A percentile compares a stretch with the other conserved stretches of the same genome.
These are phyloP conservation scores for Ataeniobius toweri DNA, from an alignment of 2,797 vertebrate genomes.

Conservation along the genomic window DNA sequence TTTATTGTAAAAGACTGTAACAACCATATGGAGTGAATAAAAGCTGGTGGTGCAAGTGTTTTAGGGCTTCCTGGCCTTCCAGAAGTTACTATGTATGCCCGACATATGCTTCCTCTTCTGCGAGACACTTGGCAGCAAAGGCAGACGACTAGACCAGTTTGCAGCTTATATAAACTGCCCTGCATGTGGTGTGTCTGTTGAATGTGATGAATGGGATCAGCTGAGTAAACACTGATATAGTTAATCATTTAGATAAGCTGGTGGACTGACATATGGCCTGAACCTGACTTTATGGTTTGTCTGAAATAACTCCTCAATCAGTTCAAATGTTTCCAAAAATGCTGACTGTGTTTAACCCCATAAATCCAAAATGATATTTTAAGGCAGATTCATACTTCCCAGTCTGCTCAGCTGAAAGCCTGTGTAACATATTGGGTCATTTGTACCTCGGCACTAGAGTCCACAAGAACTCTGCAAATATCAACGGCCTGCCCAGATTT, in stretches of 20 bases:
- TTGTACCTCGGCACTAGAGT: not conserved
- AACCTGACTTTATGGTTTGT: not conserved
- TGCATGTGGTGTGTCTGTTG: not conserved
- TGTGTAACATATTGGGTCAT: not conserved
- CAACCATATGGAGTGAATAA: constrained; percentile 4
- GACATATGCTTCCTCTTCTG: not conserved
- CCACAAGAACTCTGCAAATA: not conserved
- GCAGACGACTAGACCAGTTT: not conserved
- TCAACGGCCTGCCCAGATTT: not conserved
- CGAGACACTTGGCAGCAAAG: not conserved
- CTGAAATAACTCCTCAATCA: not conserved
- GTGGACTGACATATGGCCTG: not conserved
- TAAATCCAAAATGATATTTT: not conserved
- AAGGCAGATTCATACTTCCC: not conserved
- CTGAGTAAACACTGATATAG: not conserved
- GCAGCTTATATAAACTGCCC: not conserved
- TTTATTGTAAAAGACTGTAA: not conserved
- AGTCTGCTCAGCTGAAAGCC: not conserved
- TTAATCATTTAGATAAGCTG: not conserved
- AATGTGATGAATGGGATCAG: not conserved
- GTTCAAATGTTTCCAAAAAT: not conserved
- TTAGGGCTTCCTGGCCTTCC: not conserved
- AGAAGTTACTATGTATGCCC: not conserved
- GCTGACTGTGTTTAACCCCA: not conserved
- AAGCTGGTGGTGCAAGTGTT: not conserved